Percentiles rank a stretch among this genome's conserved stretches.
Evolutionary conservation across 2,797 vertebrate species (phyloP).

Genomic region (Fistularia commersonii): DNA sequence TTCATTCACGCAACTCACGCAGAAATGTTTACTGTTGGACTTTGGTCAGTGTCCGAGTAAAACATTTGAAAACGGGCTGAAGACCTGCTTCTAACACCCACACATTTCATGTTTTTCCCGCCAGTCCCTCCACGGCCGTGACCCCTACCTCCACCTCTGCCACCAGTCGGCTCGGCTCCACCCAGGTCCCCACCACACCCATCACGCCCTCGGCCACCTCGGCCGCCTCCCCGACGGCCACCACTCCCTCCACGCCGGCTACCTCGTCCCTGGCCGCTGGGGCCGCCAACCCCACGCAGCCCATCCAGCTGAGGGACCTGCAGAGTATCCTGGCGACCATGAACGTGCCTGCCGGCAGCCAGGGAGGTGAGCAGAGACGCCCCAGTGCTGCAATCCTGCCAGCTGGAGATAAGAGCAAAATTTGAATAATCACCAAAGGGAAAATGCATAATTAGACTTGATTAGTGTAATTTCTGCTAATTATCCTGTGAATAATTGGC

Average conservation of each 20-base stretch:
- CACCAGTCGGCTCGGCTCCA: constrained; percentile 62
- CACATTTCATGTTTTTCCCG: neutral
- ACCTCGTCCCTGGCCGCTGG: constrained; percentile 71
- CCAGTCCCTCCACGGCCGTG: constrained; percentile 86
- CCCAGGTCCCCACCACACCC: constrained; percentile 68
- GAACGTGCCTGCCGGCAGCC: constrained; percentile 84
- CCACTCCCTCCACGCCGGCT: constrained; percentile 80
- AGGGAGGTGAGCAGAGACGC: constrained; percentile 34
- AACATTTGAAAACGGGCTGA: too few relatives aligned
- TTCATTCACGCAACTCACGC: too few relatives aligned
- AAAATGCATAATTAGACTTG: constrained; percentile 9
- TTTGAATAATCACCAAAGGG: neutral
- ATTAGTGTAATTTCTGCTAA: constrained; percentile 5
- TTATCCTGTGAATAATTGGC: constrained; percentile 15
- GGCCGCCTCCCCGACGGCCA: constrained; percentile 68
- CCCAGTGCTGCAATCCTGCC: constrained; percentile 74
- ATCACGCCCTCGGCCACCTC: constrained; percentile 70
- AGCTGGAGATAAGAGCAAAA: neutral
- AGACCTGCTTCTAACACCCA: too few relatives aligned
- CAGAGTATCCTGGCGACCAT: constrained; percentile 97
- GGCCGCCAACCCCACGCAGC: constrained; percentile 86
- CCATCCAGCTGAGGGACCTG: constrained; percentile 96
- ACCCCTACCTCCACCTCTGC: constrained; percentile 84
- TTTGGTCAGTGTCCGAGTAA: too few relatives aligned
- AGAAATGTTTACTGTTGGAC: too few relatives aligned